Percentiles rank a stretch among this genome's conserved stretches.
Conservation (phyloP, 2,113 vertebrate genomes). For the Cavia porcellus region DNA sequence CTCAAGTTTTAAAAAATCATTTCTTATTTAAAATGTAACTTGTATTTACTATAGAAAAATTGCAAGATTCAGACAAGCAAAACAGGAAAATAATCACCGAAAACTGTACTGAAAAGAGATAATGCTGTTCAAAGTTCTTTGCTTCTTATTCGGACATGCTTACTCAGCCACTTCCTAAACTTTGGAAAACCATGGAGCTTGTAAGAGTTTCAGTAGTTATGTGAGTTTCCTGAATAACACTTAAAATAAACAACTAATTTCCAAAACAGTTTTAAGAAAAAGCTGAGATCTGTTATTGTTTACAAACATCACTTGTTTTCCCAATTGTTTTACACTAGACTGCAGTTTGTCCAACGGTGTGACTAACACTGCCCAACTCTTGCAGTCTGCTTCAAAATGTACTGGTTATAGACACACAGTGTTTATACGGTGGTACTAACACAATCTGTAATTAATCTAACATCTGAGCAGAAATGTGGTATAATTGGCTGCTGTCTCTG, state of each 20-base stretch:
- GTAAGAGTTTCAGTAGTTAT: neutral
- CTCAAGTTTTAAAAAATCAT: neutral
- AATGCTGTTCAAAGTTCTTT: neutral
- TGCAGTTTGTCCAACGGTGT: neutral
- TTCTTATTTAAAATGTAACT: neutral
- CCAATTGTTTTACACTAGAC: neutral
- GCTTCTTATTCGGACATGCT: constrained; percentile 22
- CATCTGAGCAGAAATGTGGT: neutral
- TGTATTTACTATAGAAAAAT: constrained; percentile 26
- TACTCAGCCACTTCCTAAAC: neutral
- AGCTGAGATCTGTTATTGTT: neutral
- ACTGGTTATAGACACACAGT: neutral
- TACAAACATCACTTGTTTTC: neutral
- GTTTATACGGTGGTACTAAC: neutral
- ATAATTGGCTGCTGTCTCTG: neutral
- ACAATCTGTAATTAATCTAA: neutral
- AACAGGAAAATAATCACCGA: neutral
- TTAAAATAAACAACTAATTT: neutral
- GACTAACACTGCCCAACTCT: neutral
- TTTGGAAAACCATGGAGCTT: neutral
- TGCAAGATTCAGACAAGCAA: neutral
- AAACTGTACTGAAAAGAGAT: neutral
- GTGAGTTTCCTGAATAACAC: neutral
- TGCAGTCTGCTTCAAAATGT: neutral
- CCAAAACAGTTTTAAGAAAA: neutral